Evolutionary conservation across 2,888 invertebrate species (phyloP).

Genomic region (Spodoptera picta): DNA sequence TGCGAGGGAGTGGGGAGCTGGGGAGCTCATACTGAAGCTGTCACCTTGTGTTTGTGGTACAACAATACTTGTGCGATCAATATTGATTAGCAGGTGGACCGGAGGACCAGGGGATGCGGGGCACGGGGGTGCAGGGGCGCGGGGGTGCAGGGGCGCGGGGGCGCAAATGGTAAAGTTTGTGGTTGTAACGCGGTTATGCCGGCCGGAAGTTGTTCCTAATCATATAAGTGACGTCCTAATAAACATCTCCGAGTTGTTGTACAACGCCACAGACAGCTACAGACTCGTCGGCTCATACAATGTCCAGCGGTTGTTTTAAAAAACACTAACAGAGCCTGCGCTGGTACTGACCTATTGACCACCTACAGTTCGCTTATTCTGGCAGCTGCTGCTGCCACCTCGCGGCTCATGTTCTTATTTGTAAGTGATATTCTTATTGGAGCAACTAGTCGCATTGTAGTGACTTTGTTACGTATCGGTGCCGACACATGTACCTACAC

Average conservation of each 20-base stretch:
- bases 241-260: conserved; percentile 35
- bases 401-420: too few relatives aligned
- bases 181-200: conserved; percentile 60
- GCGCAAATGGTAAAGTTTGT: conserved; percentile 67
- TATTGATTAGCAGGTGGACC: conserved; percentile 50
- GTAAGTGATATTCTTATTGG: too few relatives aligned
- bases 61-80: conserved; percentile 58
- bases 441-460: too few relatives aligned
- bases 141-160: conserved; percentile 40
- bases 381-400: too few relatives aligned
- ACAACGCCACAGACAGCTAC: conserved; percentile 1
- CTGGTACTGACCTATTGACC: too few relatives aligned
- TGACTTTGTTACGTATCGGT: too few relatives aligned
- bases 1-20: too few relatives aligned
- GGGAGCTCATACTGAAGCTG: conserved; percentile 21
- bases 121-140: neutral
- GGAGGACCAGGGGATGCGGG: neutral
- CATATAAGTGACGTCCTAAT: conserved; percentile 31
- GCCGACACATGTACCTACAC: too few relatives aligned
- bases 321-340: too few relatives aligned
- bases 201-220: conserved; percentile 44
- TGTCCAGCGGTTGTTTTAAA: too few relatives aligned
- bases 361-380: too few relatives aligned
- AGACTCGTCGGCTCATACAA: too few relatives aligned
- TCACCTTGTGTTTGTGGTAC: conserved; percentile 26